phyloP scores from a whole-genome alignment of 2,888 invertebrate genomes.

The Seira musarum region DNA sequence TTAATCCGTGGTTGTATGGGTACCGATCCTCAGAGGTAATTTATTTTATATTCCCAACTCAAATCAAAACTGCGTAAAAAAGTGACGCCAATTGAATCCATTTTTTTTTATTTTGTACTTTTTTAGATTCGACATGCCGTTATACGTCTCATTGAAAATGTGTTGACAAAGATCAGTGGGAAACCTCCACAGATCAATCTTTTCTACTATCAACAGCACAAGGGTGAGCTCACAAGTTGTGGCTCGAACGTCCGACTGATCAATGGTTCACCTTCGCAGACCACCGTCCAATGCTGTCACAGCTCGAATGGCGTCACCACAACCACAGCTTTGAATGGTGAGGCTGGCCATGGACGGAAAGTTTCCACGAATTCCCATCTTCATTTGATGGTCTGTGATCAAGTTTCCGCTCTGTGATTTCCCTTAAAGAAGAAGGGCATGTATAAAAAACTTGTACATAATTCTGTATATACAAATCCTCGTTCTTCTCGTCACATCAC shows the following conservation, averaged over 20 bases:
- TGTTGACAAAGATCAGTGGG: conserved; percentile 71
- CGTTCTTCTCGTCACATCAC: not conserved
- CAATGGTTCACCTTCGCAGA: conserved; percentile 70
- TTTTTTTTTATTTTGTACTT: too few relatives aligned
- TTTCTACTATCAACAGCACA: conserved; percentile 62
- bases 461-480: not conserved
- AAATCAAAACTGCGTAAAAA: too few relatives aligned
- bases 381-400: conserved; percentile 67
- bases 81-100: too few relatives aligned
- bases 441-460: not conserved
- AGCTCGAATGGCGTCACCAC: conserved; percentile 37
- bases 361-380: conserved; percentile 59
- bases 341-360: conserved; percentile 54
- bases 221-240: conserved; percentile 71
- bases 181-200: conserved; percentile 65
- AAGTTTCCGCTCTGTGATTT: conserved; percentile 66
- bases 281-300: conserved; percentile 67
- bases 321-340: conserved; percentile 40
- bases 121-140: conserved; percentile 74
- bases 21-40: conserved; percentile 78
- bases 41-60: too few relatives aligned
- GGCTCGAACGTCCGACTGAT: conserved; percentile 72
- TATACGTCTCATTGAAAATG: conserved; percentile 75
- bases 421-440: not conserved
- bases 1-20: conserved; percentile 80